Evolutionary conservation across 2,113 vertebrate species (phyloP).

Genomic region (Gopherus flavomarginatus): DNA sequence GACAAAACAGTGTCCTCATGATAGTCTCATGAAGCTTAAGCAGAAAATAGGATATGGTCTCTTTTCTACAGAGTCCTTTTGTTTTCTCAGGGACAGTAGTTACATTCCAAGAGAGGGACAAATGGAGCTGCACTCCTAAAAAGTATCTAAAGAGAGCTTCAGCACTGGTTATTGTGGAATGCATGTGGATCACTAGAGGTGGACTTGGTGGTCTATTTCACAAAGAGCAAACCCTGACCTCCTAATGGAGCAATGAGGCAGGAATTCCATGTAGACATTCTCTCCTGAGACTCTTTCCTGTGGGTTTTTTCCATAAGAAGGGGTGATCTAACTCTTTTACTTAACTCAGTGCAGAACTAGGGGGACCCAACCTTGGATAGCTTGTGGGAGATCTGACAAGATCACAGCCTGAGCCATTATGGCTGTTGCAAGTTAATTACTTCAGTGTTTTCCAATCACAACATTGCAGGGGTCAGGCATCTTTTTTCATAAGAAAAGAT

Average conservation of each 20-base stretch:
- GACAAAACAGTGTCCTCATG: not conserved
- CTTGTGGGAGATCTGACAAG: not conserved
- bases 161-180: not conserved
- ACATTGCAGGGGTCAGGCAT: not conserved
- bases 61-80: rapidly evolving
- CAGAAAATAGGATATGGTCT: not conserved
- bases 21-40: not conserved
- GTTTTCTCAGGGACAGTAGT: not conserved
- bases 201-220: rapidly evolving
- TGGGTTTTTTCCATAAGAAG: rapidly evolving
- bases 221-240: not conserved
- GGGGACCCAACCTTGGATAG: not conserved
- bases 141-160: not conserved
- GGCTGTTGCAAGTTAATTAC: not conserved
- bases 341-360: too few species aligned
- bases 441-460: not conserved
- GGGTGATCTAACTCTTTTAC: not conserved
- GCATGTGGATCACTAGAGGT: not conserved
- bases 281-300: not conserved
- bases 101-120: not conserved
- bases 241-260: not conserved
- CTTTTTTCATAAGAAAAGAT: not conserved
- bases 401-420: not conserved
- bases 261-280: not conserved
- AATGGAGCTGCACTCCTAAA: not conserved